Evolutionary conservation across 64 coral and sea anemone genomes (phyloP).

Genomic region (Stichodactyla mertensii): DNA sequence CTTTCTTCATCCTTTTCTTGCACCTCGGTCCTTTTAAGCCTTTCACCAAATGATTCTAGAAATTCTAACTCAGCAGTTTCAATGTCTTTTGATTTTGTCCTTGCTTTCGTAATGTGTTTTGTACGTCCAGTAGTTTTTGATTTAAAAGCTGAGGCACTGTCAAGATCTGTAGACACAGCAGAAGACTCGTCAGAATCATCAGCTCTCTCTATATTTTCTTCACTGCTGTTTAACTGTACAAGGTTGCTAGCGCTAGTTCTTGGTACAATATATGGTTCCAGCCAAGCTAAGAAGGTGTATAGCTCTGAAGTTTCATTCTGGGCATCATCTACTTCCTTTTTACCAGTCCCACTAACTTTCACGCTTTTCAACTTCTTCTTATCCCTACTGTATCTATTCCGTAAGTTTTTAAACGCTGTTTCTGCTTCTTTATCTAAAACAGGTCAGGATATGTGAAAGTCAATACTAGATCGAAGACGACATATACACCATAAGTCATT

Average conservation of each 20-base stretch:
- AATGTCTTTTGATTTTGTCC: constrained; percentile 18
- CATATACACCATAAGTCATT: neutral
- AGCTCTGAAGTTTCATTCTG: constrained; percentile 24
- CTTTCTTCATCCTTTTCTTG: constrained; percentile 30
- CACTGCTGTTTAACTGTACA: neutral
- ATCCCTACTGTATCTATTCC: constrained; percentile 24
- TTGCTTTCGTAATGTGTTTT: constrained; percentile 15
- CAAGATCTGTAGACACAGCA: constrained; percentile 8
- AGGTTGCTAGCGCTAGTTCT: constrained; percentile 5
- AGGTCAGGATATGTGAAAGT: neutral
- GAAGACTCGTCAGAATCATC: constrained; percentile 3
- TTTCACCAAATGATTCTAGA: constrained; percentile 17
- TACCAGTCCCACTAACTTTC: constrained; percentile 20
- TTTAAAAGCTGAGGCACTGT: neutral
- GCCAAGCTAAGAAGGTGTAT: constrained; percentile 25
- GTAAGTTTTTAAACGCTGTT: constrained; percentile 30
- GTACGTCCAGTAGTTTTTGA: constrained; percentile 20
- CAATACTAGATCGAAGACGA: neutral
- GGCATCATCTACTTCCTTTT: constrained; percentile 2
- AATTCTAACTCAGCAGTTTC: constrained; percentile 17
- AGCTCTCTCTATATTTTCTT: neutral
- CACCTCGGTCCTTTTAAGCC: constrained; percentile 11
- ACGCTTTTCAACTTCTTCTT: constrained; percentile 24
- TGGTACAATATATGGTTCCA: constrained; percentile 19
- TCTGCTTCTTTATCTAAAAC: constrained; percentile 27